Evolutionary conservation across 1,140 invertebrate genomes (phyloP).

Genomic region (Drosophila mayri): DNA sequence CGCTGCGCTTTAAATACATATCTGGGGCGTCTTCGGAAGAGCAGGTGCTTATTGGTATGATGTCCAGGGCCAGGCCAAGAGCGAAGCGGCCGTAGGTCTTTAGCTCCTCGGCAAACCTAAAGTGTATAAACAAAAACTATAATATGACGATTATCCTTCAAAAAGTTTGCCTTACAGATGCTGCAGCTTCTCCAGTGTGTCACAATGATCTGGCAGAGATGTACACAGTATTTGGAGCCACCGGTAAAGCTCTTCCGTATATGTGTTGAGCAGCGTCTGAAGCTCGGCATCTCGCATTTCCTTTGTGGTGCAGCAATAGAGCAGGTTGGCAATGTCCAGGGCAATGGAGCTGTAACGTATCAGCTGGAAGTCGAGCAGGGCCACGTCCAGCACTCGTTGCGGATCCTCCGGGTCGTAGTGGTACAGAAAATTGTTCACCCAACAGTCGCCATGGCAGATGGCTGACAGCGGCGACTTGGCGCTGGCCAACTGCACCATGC

Average conservation of each 20-base stretch:
- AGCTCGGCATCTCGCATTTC: conserved; percentile 87
- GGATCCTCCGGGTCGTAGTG: conserved; percentile 85
- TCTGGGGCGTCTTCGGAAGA: conserved; percentile 90
- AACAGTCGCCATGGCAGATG: conserved; percentile 91
- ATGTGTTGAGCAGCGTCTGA: conserved; percentile 87
- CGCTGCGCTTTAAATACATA: conserved; percentile 86
- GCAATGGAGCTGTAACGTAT: conserved; percentile 89
- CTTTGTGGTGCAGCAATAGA: conserved; percentile 89
- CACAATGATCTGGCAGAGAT: conserved; percentile 80
- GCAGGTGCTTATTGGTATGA: conserved; percentile 90
- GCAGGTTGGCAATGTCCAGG: conserved; percentile 88
- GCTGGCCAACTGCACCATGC: conserved; percentile 88
- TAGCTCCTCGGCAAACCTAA: conserved; percentile 88
- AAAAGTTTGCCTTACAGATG: conserved; percentile 85
- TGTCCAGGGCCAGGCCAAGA: conserved; percentile 89
- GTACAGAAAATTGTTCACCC: conserved; percentile 91
- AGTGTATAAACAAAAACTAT: neutral
- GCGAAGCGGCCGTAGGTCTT: conserved; percentile 88
- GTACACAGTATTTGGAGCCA: conserved; percentile 85
- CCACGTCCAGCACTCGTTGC: conserved; percentile 85
- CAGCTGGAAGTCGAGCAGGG: conserved; percentile 90
- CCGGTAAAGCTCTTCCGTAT: conserved; percentile 84
- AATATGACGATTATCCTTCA: no score
- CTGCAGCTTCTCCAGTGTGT: conserved; percentile 85
- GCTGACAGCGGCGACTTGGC: conserved; percentile 88